Base-by-base conservation (phyloP, 2,888 invertebrate genomes). In the Spilosoma lubricipeda region DNA sequence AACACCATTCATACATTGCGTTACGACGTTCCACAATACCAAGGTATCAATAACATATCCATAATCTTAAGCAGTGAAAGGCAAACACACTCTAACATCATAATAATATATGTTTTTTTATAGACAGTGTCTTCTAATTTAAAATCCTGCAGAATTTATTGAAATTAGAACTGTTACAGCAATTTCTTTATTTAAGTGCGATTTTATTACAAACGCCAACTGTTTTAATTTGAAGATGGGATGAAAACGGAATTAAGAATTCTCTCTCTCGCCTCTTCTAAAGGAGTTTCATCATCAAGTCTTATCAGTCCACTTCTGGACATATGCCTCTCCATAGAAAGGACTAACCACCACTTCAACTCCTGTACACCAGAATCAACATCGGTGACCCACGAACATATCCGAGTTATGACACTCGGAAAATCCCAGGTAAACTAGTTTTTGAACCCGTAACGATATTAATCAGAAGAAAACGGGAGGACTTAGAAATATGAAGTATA, bases 51-150 rank as follows among this genome's bases (percentile, higher is more conserved):
- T 75, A 78, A 72, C 78, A 77, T 81, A 76, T 79, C 73, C 73
- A 75, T 78, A 76, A 67, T 75, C 65, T 73, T 75, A 76, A 72
- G 67, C 75, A 56, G 85, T 84, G 86, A 84, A 85, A 84, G 84
- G 84, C 76, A 74, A 70, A 69, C 73, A 70, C 72, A 77, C 67
- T 71, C 72, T 74, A n/a, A 48, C 13, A 70, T 42, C 68, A 36
- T 30, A 36, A 56, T n/a, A n/a, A n/a, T n/a, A n/a, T 30, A 39
- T 23, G 15, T 59, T 73, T 56, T 70, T 39, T 59, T 59, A 59
- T 33, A 59, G 13, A 48, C 45, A 39, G 45, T 15, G 30, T 63
- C 27, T 63, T 63, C 63, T 63, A 30, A 30, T 63, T 30, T 30
- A 30, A 63, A 63, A 30, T 20, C 7, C 30, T 30, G 30, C 30